These are phyloP conservation scores for Xiphias gladius DNA, from an alignment of 2,113 vertebrate species.

Conservation along the genomic window DNA sequence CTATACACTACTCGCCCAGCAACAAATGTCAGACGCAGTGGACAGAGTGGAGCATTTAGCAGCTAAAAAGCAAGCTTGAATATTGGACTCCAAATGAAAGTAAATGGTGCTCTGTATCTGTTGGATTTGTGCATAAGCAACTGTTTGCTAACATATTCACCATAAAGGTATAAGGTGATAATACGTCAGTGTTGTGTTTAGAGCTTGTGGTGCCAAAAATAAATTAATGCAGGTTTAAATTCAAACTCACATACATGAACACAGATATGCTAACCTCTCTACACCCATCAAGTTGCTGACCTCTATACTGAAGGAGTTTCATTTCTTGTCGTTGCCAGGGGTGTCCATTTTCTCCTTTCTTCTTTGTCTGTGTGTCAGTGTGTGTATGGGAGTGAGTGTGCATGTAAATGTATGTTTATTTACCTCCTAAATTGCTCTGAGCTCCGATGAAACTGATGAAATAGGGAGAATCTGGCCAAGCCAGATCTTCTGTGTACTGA, in stretches of 20 bases:
- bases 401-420: not conserved
- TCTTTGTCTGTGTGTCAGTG: not conserved
- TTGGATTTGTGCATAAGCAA: not conserved
- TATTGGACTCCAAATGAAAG: not conserved
- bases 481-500: slow-evolving; percentile 3
- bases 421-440: slow-evolving; percentile 19
- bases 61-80: not conserved
- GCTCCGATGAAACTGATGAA: not conserved
- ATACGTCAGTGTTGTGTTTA: not conserved
- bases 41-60: not conserved
- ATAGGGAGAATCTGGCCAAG: not conserved
- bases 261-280: not conserved
- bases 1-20: not conserved
- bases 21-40: not conserved
- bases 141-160: not conserved
- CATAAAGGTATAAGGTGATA: not conserved
- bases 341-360: slow-evolving; percentile 9
- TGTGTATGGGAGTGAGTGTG: not conserved
- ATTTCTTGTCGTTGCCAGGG: slow-evolving; percentile 36
- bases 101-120: not conserved
- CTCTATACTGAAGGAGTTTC: slow-evolving; percentile 27
- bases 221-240: not conserved
- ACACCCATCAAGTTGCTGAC: slow-evolving; percentile 9
- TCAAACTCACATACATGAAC: not conserved
- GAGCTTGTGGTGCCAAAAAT: not conserved